Percentiles rank a stretch among this genome's conserved stretches.
Conservation (phyloP, 2,888 invertebrate genomes). For the Melinopterus prodromus region DNA sequence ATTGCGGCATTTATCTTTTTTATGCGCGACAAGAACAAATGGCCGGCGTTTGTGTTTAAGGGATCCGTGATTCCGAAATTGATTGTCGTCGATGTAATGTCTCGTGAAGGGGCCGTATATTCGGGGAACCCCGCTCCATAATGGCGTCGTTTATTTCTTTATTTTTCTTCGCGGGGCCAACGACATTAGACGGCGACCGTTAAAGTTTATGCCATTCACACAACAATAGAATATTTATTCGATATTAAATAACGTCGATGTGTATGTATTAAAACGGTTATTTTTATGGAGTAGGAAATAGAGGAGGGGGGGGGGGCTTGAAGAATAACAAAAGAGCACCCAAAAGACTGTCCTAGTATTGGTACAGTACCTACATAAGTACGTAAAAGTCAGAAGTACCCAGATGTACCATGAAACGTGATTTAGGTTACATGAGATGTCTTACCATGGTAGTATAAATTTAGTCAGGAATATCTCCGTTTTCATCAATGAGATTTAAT, state of each 20-base stretch:
- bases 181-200: neutral
- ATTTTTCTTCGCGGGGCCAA: neutral
- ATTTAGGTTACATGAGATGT: no score
- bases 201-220: neutral
- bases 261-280: neutral
- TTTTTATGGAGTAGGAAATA: neutral
- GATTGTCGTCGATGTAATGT: slow-evolving; percentile 51
- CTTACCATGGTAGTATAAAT: no score
- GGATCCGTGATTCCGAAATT: slow-evolving; percentile 50
- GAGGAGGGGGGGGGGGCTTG: no score
- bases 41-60: slow-evolving; percentile 49
- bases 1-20: slow-evolving; percentile 54
- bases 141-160: slow-evolving; percentile 4
- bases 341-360: no score
- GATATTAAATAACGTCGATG: neutral
- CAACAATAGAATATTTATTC: neutral
- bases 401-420: no score
- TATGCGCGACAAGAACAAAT: slow-evolving; percentile 50
- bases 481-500: no score
- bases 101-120: slow-evolving; percentile 40
- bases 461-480: no score
- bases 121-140: neutral
- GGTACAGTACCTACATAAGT: no score
- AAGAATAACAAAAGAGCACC: no score
- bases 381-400: no score